Percentiles rank a stretch among this genome's conserved stretches.
Evolutionary conservation across 2,888 invertebrate genomes (phyloP).

Genomic region (Drosophila rellima): DNA sequence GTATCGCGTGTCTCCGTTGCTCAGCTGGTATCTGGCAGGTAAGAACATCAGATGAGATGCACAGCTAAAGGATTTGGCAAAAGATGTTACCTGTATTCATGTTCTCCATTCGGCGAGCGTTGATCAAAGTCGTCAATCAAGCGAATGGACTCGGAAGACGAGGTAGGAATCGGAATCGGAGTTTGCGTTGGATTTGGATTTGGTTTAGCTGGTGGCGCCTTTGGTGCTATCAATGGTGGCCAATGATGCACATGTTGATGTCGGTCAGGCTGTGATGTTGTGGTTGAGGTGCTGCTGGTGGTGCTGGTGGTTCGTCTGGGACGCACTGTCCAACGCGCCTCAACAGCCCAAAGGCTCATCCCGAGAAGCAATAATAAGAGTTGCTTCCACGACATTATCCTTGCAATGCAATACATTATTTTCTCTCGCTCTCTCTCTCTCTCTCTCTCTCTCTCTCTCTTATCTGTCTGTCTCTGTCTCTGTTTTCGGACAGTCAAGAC

Average conservation of each 20-base stretch:
- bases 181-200: neutral
- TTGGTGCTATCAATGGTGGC: conserved; percentile 52
- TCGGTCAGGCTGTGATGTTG: conserved; percentile 36
- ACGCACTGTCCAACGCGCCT: conserved; percentile 46
- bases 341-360: neutral
- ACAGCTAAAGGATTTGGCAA: too few species aligned
- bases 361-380: conserved; percentile 19
- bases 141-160: conserved; percentile 20
- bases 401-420: conserved; percentile 17
- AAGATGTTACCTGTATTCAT: conserved; percentile 69
- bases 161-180: neutral
- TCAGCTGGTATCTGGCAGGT: conserved; percentile 69
- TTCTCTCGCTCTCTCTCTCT: conserved; percentile 20
- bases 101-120: conserved; percentile 68
- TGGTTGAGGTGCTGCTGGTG: conserved; percentile 5
- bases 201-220: conserved; percentile 2
- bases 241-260: conserved; percentile 52
- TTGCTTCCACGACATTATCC: conserved; percentile 25
- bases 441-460: conserved; percentile 15
- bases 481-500: conserved; percentile 31
- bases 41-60: neutral
- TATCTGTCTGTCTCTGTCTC: conserved; percentile 19
- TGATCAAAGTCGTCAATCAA: conserved; percentile 71
- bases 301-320: conserved; percentile 47
- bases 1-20: conserved; percentile 82